Evolutionary conservation across 2,113 vertebrate species (phyloP).

Genomic region (Takifugu bimaculatus): DNA sequence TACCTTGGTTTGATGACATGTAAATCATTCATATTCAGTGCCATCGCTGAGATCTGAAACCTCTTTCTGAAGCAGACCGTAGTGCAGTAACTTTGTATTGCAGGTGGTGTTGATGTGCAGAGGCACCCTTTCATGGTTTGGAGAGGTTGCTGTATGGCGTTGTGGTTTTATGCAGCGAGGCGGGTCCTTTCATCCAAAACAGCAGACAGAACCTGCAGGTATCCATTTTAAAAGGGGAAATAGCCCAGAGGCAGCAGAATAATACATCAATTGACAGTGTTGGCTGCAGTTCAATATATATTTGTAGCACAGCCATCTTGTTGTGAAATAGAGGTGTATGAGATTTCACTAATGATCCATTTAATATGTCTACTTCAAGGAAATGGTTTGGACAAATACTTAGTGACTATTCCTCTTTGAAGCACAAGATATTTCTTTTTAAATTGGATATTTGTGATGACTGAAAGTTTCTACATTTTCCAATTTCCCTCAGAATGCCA

Average conservation of each 20-base stretch:
- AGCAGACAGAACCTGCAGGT: conserved; percentile 22
- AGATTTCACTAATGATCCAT: not conserved
- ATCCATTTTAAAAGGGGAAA: conserved; percentile 28
- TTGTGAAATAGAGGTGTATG: not conserved
- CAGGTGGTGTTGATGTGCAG: conserved; percentile 15
- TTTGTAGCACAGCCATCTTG: not conserved
- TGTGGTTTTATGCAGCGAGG: conserved; percentile 23
- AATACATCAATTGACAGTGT: not conserved
- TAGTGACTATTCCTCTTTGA: not conserved
- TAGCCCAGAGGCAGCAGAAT: conserved; percentile 3
- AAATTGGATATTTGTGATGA: too few relatives aligned
- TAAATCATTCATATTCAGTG: too few relatives aligned
- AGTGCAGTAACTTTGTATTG: not conserved
- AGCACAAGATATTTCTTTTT: too few relatives aligned
- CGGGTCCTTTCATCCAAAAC: conserved; percentile 39
- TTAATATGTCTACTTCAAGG: not conserved
- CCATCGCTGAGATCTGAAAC: too few relatives aligned
- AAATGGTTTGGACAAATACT: not conserved
- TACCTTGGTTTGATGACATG: too few relatives aligned
- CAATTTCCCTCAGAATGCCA: too few relatives aligned
- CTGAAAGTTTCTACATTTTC: too few relatives aligned
- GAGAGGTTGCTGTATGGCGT: conserved; percentile 30
- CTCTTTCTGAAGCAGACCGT: too few relatives aligned
- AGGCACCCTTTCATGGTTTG: conserved; percentile 41
- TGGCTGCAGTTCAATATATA: conserved; percentile 1